These are phyloP conservation scores for Macrotus californicus DNA, from an alignment of 2,113 vertebrate genomes.

Conservation along the genomic window DNA sequence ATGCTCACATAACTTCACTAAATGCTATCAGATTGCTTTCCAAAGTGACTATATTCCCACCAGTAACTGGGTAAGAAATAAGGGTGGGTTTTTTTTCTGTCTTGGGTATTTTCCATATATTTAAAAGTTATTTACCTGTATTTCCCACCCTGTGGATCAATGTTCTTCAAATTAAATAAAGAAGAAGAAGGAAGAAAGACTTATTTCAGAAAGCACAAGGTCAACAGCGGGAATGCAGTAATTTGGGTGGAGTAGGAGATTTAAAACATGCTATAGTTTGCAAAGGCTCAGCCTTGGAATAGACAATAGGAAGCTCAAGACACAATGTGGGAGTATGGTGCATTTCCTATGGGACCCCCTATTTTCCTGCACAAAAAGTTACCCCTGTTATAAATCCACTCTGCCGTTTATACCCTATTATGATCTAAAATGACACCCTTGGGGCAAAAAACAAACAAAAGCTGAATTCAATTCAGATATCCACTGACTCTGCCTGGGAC, in stretches of 20 bases:
- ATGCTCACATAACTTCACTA: not conserved
- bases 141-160: not conserved
- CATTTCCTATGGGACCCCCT: not conserved
- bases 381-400: not conserved
- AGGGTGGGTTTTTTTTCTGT: not conserved
- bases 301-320: not conserved
- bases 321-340: not conserved
- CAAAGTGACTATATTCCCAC: not conserved
- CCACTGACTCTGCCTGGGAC: not conserved
- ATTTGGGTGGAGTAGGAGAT: not conserved
- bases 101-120: not conserved
- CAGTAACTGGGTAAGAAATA: not conserved
- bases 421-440: not conserved
- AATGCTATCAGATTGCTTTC: not conserved
- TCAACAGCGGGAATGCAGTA: not conserved
- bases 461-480: not conserved
- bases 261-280: not conserved
- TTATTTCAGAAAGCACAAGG: conserved; percentile 13
- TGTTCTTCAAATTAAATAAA: conserved; percentile 3
- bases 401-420: not conserved
- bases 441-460: not conserved
- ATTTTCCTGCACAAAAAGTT: not conserved
- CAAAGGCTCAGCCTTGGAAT: not conserved
- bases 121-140: not conserved
- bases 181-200: not conserved